phyloP scores from a whole-genome alignment of 2,888 invertebrate species.

The Caenorhabditis imperialis region DNA sequence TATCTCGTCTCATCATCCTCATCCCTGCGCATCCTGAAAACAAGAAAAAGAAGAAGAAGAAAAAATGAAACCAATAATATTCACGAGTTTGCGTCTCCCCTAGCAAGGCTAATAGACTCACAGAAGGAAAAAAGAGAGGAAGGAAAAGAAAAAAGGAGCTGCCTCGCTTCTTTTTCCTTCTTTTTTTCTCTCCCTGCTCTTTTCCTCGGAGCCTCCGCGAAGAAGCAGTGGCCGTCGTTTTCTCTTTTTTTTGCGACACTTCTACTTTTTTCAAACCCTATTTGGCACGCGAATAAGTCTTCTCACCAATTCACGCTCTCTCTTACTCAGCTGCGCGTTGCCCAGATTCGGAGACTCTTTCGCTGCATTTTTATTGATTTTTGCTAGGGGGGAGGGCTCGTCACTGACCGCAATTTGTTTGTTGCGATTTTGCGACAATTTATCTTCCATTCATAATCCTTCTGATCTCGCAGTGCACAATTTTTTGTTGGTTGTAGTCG shows the following conservation, averaged over 20 bases:
- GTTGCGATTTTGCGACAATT: conserved; percentile 18
- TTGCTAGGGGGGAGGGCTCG: conserved; percentile 40
- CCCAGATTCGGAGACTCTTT: conserved; percentile 21
- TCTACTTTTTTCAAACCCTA: conserved; percentile 38
- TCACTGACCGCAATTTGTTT: conserved; percentile 34
- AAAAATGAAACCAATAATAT: conserved; percentile 21
- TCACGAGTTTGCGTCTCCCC: conserved; percentile 8
- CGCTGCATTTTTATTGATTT: conserved; percentile 43
- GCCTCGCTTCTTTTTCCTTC: conserved; percentile 10
- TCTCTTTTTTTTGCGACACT: conserved; percentile 29
- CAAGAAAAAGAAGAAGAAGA: no score
- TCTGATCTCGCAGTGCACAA: no score
- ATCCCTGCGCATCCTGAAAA: conserved; percentile 1
- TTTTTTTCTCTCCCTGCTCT: conserved; percentile 17
- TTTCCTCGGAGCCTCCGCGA: no score
- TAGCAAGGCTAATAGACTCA: conserved; percentile 9
- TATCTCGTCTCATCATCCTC: no score
- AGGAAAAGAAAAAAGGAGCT: conserved; percentile 22
- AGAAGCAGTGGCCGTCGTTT: not conserved
- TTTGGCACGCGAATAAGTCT: conserved; percentile 41
- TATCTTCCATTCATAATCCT: no score
- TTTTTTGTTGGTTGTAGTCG: no score
- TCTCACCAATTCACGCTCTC: conserved; percentile 26
- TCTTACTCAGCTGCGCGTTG: conserved; percentile 10
- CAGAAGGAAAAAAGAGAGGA: conserved; percentile 8